Conservation (phyloP, 2,797 vertebrate species). For the Borostomias antarcticus region DNA sequence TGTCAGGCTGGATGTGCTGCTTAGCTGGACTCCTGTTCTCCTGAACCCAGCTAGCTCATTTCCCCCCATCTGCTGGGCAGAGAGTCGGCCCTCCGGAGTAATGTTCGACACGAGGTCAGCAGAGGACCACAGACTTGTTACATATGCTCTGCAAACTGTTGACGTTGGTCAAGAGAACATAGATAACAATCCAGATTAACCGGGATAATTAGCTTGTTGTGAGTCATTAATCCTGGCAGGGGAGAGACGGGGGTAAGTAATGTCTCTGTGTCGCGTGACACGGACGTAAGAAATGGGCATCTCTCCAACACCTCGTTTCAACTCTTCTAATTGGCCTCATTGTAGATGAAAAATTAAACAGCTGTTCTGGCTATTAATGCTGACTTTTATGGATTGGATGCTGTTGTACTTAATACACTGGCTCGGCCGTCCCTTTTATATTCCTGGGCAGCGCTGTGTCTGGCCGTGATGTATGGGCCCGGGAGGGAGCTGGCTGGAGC, state of each 20-base stretch:
- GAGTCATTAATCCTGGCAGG: conserved; percentile 75
- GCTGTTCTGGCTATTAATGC: conserved; percentile 64
- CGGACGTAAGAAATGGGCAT: conserved; percentile 62
- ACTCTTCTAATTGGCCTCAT: conserved; percentile 74
- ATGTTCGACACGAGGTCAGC: conserved; percentile 61
- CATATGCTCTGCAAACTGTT: conserved; percentile 73
- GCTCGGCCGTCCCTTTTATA: conserved; percentile 79
- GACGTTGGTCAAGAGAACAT: conserved; percentile 64
- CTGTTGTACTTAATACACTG: conserved; percentile 76
- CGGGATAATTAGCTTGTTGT: conserved; percentile 76
- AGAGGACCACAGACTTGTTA: conserved; percentile 48
- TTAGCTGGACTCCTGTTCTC: conserved; percentile 43
- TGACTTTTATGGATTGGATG: conserved; percentile 77
- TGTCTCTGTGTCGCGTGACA: conserved; percentile 58
- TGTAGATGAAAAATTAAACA: conserved; percentile 76
- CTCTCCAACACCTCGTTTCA: conserved; percentile 65
- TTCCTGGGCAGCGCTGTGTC: conserved; percentile 73
- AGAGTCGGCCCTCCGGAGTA: conserved; percentile 59
- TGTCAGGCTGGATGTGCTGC: conserved; percentile 34
- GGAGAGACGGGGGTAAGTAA: conserved; percentile 67
- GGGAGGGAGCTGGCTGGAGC: conserved; percentile 57
- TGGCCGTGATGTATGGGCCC: conserved; percentile 71
- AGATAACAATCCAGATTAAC: conserved; percentile 76
- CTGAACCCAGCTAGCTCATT: conserved; percentile 42
- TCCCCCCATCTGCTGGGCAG: conserved; percentile 49